Evolutionary conservation across 2,888 invertebrate genomes (phyloP), one percentile per base, ranked within the genome.

Genomic region (Lycophotia porphyrea): DNA sequence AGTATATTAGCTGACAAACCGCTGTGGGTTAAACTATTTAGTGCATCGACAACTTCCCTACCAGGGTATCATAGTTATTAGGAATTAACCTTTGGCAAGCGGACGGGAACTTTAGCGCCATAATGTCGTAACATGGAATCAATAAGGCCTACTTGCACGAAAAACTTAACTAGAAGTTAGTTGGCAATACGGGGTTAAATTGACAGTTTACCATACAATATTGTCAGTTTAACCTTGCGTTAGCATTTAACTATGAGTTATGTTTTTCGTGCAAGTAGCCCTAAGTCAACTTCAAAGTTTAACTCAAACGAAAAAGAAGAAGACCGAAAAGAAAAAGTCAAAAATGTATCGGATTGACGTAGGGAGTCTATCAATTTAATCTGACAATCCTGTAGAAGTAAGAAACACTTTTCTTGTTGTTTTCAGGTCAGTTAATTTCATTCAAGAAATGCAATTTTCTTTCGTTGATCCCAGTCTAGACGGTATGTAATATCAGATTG

Each of bases 11-110:
- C 70, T 67, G n/a, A 60, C 71, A 70, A 83, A 87, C 81, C 78
- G 66, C 71, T 72, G 44, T 36, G 18, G n/a, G 60, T 69, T 76
- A 42, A 84, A 86, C 67, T 64, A 79, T 82, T 86, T 71, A 73
- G 68, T 70, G 69, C 47, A 82, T 80, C 77, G 61, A 71, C 52
- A 80, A 84, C 78, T 82, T 71, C 68, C 31, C 21, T 70, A 61
- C 31, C 55, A 77, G 65, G 34, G 27, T 78, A 78, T 70, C 78
- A 73, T 71, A 74, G 71, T 82, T 84, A 80, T 74, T 75, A 78
- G 77, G 64, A 76, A 80, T 76, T 78, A 80, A 70, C 66, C 75
- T 74, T 61, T 65, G 80, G 67, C 75, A 61, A 73, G 64, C 60
- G 27, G 63, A 73, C 13, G 70, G 39, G 58, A 55, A 72, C 27